Evolutionary conservation across 1,140 invertebrate genomes (phyloP), one percentile per base, ranked within the genome.

Genomic region (Marisa cornuarietis): DNA sequence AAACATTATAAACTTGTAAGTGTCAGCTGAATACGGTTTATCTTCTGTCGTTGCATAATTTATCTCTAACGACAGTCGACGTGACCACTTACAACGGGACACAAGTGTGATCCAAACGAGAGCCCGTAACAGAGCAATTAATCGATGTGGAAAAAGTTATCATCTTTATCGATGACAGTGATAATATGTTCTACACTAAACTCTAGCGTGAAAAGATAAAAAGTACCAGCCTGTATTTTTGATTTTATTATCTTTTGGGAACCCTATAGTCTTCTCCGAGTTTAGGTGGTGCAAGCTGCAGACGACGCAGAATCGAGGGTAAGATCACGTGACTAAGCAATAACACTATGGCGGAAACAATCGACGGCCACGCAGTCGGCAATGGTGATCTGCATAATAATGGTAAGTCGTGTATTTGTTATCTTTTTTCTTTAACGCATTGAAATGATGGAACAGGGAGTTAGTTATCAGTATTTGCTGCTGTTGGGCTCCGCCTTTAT

Each of bases 291-390:
- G 62, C 7, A 63, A n/a, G 4, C 7, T 18, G 26, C 65, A 68
- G 26, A 24, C 26, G 22, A 68, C 65, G 22, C 13, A 68, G 22
- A 11, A 13, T 16, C 65, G 65, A 14, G 13, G 65, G 13, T 1
- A 24, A 63, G 62, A 31, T 68, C 65, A 68, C 65, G 65, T 68
- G 65, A 68, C 6, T 68, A 24, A 6, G n/a, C 22, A n/a, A 68
- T 68, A 68, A n/a, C 76, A 54, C 26, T 10, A 77, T 77, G 76
- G 76, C 63, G 76, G 76, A 68, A 69, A 63, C 61, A 11, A 77
- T 68, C 76, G 76, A 77, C 20, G 22, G 24, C 76, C 65, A 77
- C 76, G 65, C 65, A 51, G 22, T 68, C 42, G 63, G 63, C 8
- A 77, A 77, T 26, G 76, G 76, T 54, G 76, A 77, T 26, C 22